Base-by-base conservation (phyloP, 2,888 invertebrate genomes). In the Oscheius myriophilus region DNA sequence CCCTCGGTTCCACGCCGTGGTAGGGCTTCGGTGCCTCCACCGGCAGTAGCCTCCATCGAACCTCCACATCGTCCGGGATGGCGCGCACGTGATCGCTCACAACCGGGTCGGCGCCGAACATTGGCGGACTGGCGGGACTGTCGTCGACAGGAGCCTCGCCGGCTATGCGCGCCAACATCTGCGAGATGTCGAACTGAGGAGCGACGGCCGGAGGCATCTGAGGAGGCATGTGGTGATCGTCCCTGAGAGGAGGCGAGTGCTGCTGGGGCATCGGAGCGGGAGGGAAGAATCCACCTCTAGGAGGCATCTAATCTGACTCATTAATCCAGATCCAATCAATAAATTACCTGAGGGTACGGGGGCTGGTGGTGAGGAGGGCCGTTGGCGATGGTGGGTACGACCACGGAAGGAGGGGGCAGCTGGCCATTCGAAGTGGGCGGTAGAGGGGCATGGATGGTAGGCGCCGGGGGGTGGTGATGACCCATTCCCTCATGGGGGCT, bases 101-200 rank as follows among this genome's bases (percentile, higher is more conserved):
- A n/a, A 59, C 39, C 12, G n/a, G n/a, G 11, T 49, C 45, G 16
- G 45, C 62, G 11, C 41, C 51, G 18, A 55, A 49, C 49, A 69
- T 66, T 6, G 76, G 76, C 21, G 78, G 78, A 26, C 76, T 76
- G 14, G 78, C 76, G 11, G 78, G 78, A 41, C 76, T 76, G 11
- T 78, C 75, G 14, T 73, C 70, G 25, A 62, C 52, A 14, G 53
- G 26, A 25, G 39, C 61, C 14, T 73, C 71, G n/a, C 77, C 73
- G 14, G 80, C 76, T 49, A 82, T 69, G 51, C 76, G 73, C 51
- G 75, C 75, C 33, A 82, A 68, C 81, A 83, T 82, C 9, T 73
- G 75, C 49, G 70, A 71, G 61, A 80, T 79, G 63, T 80, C 72
- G 71, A 80, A 80, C 11, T 49, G 45, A 2, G 69, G 65, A 3